Conservation (phyloP, 2,888 invertebrate genomes). For the Melinaea marsaeus region DNA sequence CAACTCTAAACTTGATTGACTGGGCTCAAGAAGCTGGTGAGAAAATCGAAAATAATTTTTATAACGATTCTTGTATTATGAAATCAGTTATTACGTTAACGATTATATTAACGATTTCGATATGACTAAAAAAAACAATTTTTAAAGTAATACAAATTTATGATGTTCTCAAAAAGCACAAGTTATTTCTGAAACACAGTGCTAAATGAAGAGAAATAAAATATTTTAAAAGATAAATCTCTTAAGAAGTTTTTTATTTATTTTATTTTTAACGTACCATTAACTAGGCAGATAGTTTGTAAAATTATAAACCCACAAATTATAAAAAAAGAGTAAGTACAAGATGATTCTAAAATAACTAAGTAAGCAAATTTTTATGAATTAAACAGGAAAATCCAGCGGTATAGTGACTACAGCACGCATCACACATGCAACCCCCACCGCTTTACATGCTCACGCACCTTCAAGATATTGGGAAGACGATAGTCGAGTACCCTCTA, state of each 20-base stretch:
- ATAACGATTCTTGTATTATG: too few species aligned
- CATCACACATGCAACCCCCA: conserved; percentile 88
- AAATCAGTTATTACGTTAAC: too few species aligned
- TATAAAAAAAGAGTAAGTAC: too few species aligned
- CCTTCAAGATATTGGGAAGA: conserved; percentile 89
- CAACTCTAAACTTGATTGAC: conserved; percentile 77
- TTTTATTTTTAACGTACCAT: background rate
- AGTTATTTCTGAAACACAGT: too few species aligned
- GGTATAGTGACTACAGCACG: conserved; percentile 89
- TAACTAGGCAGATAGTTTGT: conserved; percentile 9
- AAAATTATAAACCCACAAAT: conserved; percentile 3
- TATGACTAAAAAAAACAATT: too few species aligned
- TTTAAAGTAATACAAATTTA: too few species aligned
- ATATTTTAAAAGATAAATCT: too few species aligned
- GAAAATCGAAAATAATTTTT: conserved; percentile 9
- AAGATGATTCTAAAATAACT: background rate
- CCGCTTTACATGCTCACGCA: conserved; percentile 86
- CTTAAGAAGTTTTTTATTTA: too few species aligned
- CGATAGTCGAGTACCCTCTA: conserved; percentile 85
- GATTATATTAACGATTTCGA: too few species aligned
- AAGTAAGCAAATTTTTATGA: too few species aligned
- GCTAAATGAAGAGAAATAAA: too few species aligned
- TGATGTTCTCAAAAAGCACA: too few species aligned
- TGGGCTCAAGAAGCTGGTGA: conserved; percentile 82
- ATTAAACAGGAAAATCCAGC: conserved; percentile 82